phyloP scores from a whole-genome alignment of 1,140 invertebrate species.

The Pachypsylla venusta region DNA sequence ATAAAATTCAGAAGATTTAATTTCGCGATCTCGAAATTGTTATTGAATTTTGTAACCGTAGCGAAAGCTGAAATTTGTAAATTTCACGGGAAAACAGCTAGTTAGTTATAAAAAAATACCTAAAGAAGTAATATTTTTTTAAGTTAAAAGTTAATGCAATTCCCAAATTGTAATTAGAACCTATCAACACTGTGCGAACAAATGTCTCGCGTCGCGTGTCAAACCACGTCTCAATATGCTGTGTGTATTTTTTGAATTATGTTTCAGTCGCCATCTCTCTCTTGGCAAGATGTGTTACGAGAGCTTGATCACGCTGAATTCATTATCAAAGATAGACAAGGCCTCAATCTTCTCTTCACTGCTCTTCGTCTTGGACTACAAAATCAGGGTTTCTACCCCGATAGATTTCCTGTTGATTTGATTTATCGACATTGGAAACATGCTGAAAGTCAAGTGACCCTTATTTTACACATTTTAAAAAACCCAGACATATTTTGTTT shows the following conservation, averaged over 20 bases:
- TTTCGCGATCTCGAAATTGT: no score
- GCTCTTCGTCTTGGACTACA: conserved; percentile 60
- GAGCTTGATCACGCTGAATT: conserved; percentile 86
- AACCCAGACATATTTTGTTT: conserved; percentile 90
- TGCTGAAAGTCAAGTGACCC: conserved; percentile 60
- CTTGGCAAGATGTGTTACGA: conserved; percentile 82
- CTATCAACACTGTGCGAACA: no score
- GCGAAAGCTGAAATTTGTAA: no score
- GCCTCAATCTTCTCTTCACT: conserved; percentile 62
- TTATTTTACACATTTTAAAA: conserved; percentile 71
- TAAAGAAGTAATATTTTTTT: no score
- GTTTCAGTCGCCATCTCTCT: conserved; percentile 48
- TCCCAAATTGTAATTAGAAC: no score
- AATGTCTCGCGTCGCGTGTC: no score
- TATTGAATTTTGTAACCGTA: no score
- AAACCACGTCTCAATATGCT: no score
- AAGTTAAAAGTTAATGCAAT: no score
- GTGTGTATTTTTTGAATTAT: conserved; percentile 18
- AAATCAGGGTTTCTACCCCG: conserved; percentile 48
- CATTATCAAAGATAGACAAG: conserved; percentile 67
- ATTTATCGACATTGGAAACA: conserved; percentile 86
- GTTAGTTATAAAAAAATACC: no score
- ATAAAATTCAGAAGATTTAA: no score
- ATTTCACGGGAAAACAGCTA: no score
- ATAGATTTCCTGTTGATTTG: conserved; percentile 74